Percentiles rank a stretch among this genome's conserved stretches.
Conservation (phyloP, 2,797 vertebrate genomes). For the Aphelocoma californica region DNA sequence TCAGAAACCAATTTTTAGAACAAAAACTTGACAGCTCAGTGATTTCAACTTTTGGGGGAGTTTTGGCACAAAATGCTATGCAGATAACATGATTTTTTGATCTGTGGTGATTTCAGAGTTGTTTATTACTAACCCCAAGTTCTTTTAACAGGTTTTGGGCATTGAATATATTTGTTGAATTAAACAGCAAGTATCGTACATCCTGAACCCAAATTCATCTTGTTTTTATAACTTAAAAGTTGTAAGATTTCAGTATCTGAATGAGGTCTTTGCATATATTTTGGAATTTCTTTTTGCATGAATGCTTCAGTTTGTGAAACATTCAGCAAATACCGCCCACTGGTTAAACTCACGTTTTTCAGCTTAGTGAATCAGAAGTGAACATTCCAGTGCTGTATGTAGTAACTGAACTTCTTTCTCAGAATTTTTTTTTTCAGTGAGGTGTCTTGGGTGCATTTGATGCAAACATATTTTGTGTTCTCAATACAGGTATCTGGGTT, state of each 20-base stretch:
- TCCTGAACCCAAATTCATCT: not conserved
- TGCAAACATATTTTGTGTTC: not conserved
- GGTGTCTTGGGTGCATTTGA: not conserved
- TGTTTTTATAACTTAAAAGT: not conserved
- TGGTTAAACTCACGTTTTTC: not conserved
- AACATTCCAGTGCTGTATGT: not conserved
- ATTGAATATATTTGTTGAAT: not conserved
- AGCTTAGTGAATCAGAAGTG: not conserved
- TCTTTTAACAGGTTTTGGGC: not conserved
- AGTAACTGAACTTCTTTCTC: not conserved
- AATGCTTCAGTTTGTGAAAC: not conserved
- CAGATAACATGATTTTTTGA: not conserved
- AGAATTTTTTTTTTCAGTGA: fast-evolving
- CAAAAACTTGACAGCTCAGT: not conserved
- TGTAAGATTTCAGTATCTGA: not conserved
- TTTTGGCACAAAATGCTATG: not conserved
- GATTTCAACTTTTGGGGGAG: not conserved
- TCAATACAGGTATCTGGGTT: fast-evolving
- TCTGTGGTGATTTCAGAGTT: not conserved
- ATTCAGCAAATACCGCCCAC: not conserved
- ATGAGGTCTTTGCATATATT: not conserved
- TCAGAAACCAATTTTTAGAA: not conserved
- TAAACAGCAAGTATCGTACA: not conserved
- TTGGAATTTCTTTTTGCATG: not conserved
- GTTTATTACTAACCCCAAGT: not conserved